Evolutionary conservation across 2,113 vertebrate genomes (phyloP), one percentile per base, ranked within the genome.

Genomic region (Nicator chloris): DNA sequence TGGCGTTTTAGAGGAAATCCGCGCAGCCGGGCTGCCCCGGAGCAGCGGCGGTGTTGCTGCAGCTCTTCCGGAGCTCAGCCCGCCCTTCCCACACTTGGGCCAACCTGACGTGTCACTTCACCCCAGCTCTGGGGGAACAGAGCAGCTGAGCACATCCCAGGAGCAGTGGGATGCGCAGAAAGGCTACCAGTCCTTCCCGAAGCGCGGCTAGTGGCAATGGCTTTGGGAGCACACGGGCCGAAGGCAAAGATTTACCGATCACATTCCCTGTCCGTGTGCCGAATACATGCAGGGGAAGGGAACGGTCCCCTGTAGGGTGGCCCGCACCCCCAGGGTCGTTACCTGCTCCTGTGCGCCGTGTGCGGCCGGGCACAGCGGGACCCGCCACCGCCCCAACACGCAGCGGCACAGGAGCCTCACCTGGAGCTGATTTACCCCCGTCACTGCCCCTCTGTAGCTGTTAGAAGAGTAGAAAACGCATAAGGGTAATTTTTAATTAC

Each of bases 91-190:
- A 4, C 13, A 7, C 33, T 35, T 8, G 15, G 31, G 28, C 14
- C 49, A 18, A 2, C 14, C 35, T 28, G 17, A 15, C 4, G 16
- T 5, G 26, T 26, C 1, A 17, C 5, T 5, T 4, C 45, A 30
- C 9, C 7, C 39, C 49, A 10, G 2, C 3, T 4, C 10, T 5
- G 57, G 26, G 42, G 18, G 26, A n/a, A 7, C 4, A 4, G 40
- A 44, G 45, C 15, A 27, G 51, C 30, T 13, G 15, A 35, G 19
- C 57, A 3, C 15, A 7, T 3, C 37, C 11, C 6, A 8, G 37
- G 49, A 27, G 61, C 24, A 17, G 39, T 16, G 10, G 44, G 28
- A 6, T 11, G 31, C 4, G 11, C 47, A 19, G 68, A 30, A 57
- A 45, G 19, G n/a, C 8, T 24, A 39, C 31, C 50, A 8, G 33